Percentiles rank a stretch among this genome's conserved stretches.
Evolutionary conservation across 2,113 vertebrate genomes (phyloP).

Genomic region (Seriola aureovittata): DNA sequence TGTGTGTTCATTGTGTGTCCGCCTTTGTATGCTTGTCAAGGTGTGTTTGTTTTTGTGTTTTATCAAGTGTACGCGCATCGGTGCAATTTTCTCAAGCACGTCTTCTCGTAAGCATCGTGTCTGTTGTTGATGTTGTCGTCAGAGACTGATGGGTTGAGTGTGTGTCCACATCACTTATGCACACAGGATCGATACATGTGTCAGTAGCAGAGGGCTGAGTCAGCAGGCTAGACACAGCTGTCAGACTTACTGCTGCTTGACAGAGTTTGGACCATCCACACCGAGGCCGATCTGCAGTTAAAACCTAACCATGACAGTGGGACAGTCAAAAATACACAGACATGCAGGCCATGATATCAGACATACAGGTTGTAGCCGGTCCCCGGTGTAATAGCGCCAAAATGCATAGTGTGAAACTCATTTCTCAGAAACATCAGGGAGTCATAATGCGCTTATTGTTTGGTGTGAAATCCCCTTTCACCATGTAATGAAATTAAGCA

Average conservation of each 20-base stretch:
- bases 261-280: neutral
- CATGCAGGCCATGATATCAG: neutral
- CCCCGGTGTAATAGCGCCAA: slow-evolving; percentile 8
- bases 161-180: slow-evolving; percentile 50
- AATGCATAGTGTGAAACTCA: slow-evolving; percentile 35
- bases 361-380: slow-evolving; percentile 5
- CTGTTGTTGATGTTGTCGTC: slow-evolving; percentile 20
- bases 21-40: neutral
- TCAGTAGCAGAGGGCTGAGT: slow-evolving; percentile 52
- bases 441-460: slow-evolving; percentile 70
- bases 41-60: neutral
- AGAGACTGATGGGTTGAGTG: slow-evolving; percentile 39
- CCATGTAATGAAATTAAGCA: slow-evolving; percentile 74
- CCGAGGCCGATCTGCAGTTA: neutral
- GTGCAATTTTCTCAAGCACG: neutral
- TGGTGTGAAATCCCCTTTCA: slow-evolving; percentile 74
- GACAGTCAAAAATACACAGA: neutral
- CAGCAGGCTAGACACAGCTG: slow-evolving; percentile 52
- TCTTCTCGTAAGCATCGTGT: neutral
- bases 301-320: neutral
- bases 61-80: too few species aligned
- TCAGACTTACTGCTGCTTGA: slow-evolving; percentile 14
- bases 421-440: slow-evolving; percentile 48
- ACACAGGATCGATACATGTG: slow-evolving; percentile 51
- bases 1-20: neutral